Evolutionary conservation across 2,113 vertebrate species (phyloP).

Genomic region (Neolamprologus cancellatus): DNA sequence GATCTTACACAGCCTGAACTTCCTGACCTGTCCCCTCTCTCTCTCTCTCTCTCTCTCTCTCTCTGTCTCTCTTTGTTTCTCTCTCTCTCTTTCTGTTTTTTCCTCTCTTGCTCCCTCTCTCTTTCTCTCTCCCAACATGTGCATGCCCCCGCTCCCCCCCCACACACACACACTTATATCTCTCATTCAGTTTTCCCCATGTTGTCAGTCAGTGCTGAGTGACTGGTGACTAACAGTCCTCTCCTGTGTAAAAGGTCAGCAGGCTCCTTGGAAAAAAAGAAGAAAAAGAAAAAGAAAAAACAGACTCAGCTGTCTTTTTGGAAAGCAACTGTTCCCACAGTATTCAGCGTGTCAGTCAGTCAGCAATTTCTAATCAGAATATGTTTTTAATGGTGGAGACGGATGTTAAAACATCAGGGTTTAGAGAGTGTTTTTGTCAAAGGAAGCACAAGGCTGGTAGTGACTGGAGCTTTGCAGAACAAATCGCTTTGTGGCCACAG

Average conservation of each 20-base stretch:
- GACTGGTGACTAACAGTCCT: slow-evolving; percentile 60
- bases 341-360: slow-evolving; percentile 29
- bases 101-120: not conserved
- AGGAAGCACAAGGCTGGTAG: not conserved
- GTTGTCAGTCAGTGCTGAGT: slow-evolving; percentile 63
- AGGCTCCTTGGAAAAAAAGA: slow-evolving; percentile 34
- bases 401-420: not conserved
- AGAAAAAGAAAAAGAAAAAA: not conserved
- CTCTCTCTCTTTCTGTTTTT: not conserved
- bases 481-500: not conserved
- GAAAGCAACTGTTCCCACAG: slow-evolving; percentile 59
- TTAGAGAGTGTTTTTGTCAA: not conserved
- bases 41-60: not conserved
- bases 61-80: not conserved
- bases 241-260: slow-evolving; percentile 51
- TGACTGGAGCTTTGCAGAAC: not conserved
- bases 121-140: not conserved
- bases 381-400: slow-evolving; percentile 41
- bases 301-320: slow-evolving; percentile 56
- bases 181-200: slow-evolving; percentile 51
- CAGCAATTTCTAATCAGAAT: slow-evolving; percentile 58
- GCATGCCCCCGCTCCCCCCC: not conserved
- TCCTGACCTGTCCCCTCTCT: not conserved
- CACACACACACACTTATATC: not conserved
- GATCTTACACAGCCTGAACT: not conserved